Base-by-base conservation (phyloP, 1,140 invertebrate genomes). In the Lasioglossum baleicum region DNA sequence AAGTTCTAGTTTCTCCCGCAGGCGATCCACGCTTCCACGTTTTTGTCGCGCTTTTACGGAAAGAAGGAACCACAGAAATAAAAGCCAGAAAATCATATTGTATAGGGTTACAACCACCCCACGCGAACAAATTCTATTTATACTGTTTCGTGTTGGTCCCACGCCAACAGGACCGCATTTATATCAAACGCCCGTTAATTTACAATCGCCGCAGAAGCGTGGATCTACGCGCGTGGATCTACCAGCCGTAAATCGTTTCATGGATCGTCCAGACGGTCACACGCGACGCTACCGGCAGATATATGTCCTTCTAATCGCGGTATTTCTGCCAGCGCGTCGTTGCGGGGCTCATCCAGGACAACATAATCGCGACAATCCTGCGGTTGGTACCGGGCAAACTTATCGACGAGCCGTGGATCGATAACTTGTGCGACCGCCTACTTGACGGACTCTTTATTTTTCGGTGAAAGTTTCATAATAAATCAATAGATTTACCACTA, bases 151-250 rank as follows among this genome's bases (percentile, higher is more conserved):
- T 65, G 76, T 79, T 79, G 76, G 76, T 64, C 51, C 22, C 11
- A 17, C 42, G 76, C 76, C 76, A 79, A 44, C 70, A 56, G 40
- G 73, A 66, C 65, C 76, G 65, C 76, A 58, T 79, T 79, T 79
- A 79, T 79, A 79, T 79, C 76, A 79, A 79, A 73, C 42, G 51
- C 56, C 56, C 76, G 70, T 79, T 72, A 65, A 73, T 79, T 79
- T 79, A 79, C 76, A 79, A 73, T 73, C 61, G 44, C 15, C 68
- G 60, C 60, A 70, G 61, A 72, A 77, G 56, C 26, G 61, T n/a
- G 71, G 42, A 75, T 61, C 51, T 65, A 73, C 51, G 51, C 70
- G 22, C 51, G 48, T 13, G 26, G 20, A 56, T 60, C 53, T 10
- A 26, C 10, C 40, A 22, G 48, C 15, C 72, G 71, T 80, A 67